These are phyloP conservation scores for Sardinella longiceps DNA, from an alignment of 2,797 vertebrate genomes.

Conservation along the genomic window DNA sequence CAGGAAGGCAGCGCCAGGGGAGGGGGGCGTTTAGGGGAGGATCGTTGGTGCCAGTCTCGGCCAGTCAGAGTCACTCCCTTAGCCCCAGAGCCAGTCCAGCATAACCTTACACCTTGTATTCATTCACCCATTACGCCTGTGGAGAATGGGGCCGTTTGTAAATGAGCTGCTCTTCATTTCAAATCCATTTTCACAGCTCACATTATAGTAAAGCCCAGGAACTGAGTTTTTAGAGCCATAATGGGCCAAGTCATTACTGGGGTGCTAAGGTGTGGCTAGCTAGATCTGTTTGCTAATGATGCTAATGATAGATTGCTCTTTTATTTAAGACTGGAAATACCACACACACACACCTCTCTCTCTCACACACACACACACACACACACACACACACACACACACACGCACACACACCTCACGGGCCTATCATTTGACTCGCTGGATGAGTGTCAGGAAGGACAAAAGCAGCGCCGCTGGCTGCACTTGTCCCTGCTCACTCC, in stretches of 20 bases:
- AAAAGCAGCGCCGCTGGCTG: background rate
- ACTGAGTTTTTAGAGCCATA: background rate
- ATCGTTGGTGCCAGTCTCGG: background rate
- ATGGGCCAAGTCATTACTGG: background rate
- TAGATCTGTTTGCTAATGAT: background rate
- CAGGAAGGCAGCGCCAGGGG: too few relatives aligned
- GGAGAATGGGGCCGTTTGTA: background rate
- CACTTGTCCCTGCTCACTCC: background rate
- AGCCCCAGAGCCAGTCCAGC: background rate
- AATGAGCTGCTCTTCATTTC: background rate
- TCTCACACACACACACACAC: too few relatives aligned
- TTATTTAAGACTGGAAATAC: background rate
- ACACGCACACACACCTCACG: background rate
- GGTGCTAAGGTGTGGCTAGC: background rate
- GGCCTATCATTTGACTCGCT: background rate
- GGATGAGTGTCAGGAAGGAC: background rate
- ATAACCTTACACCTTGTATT: background rate
- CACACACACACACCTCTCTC: too few relatives aligned
- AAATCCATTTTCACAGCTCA: background rate
- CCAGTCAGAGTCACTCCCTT: background rate
- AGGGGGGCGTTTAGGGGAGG: background rate
- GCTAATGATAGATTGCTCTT: background rate
- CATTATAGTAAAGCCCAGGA: too few relatives aligned
- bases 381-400: too few relatives aligned
- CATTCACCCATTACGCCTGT: background rate